phyloP scores from a whole-genome alignment of 2,113 vertebrate species.

The Rallus limicola region DNA sequence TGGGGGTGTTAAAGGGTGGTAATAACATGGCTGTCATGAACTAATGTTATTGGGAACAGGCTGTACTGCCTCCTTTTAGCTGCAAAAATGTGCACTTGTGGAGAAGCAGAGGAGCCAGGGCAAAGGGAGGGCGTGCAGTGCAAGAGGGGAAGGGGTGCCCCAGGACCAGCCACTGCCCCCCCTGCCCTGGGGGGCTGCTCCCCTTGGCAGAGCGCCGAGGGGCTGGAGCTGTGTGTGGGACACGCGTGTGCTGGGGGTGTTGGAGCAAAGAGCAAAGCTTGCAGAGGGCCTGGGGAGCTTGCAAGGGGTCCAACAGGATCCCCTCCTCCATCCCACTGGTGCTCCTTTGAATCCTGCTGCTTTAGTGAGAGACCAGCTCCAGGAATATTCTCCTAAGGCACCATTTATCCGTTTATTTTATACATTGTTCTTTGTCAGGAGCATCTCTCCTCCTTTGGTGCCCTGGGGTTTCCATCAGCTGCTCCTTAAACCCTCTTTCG shows the following conservation, averaged over 20 bases:
- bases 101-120: neutral
- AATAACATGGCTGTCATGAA: conserved; percentile 70
- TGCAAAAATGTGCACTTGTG: neutral
- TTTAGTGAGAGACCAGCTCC: neutral
- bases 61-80: conserved; percentile 41
- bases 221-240: fast-evolving
- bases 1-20: conserved; percentile 64
- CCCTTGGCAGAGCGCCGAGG: fast-evolving
- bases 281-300: neutral
- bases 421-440: neutral
- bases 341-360: neutral
- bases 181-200: neutral
- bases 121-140: neutral
- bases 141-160: neutral
- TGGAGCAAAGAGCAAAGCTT: neutral
- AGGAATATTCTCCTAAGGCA: neutral
- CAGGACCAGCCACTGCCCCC: neutral
- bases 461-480: neutral
- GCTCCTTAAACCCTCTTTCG: neutral
- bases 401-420: neutral
- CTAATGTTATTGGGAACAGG: conserved; percentile 41
- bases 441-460: neutral
- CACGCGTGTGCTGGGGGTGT: neutral
- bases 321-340: neutral
- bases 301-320: neutral